Evolutionary conservation across 2,113 vertebrate species (phyloP).

Genomic region (Rhipidura dahli): DNA sequence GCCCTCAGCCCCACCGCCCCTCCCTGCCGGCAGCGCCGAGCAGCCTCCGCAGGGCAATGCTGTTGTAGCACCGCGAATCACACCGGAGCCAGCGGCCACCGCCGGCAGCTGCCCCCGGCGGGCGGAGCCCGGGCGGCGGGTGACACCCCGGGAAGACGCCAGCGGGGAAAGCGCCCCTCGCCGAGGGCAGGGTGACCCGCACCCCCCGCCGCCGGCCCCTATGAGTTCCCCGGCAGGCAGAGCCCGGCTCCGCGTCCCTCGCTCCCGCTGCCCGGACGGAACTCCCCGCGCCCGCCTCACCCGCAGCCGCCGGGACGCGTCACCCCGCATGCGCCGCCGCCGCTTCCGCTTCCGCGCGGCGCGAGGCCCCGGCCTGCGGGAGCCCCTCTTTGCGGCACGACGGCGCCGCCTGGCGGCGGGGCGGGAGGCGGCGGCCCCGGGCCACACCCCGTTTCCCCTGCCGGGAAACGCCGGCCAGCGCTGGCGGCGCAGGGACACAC

Average conservation of each 20-base stretch:
- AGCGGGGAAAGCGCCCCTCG: background rate
- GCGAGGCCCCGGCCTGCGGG: background rate
- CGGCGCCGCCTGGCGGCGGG: background rate
- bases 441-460: rapidly evolving
- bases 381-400: background rate
- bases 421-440: background rate
- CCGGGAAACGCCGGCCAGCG: background rate
- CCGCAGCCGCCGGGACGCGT: background rate
- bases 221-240: background rate
- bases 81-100: background rate
- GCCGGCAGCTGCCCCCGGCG: background rate
- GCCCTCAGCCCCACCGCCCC: background rate
- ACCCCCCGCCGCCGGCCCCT: no score
- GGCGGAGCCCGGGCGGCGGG: background rate
- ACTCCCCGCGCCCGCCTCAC: background rate
- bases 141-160: background rate
- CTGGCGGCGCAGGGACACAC: rapidly evolving
- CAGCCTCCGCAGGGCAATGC: background rate
- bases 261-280: background rate
- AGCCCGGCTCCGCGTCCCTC: background rate
- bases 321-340: background rate
- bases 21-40: background rate
- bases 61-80: background rate
- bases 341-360: background rate
- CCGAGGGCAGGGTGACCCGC: background rate